A percentile compares a stretch with the other conserved stretches of the same genome.
Evolutionary conservation across 2,888 invertebrate genomes (phyloP).

Genomic region (Luperina testacea): DNA sequence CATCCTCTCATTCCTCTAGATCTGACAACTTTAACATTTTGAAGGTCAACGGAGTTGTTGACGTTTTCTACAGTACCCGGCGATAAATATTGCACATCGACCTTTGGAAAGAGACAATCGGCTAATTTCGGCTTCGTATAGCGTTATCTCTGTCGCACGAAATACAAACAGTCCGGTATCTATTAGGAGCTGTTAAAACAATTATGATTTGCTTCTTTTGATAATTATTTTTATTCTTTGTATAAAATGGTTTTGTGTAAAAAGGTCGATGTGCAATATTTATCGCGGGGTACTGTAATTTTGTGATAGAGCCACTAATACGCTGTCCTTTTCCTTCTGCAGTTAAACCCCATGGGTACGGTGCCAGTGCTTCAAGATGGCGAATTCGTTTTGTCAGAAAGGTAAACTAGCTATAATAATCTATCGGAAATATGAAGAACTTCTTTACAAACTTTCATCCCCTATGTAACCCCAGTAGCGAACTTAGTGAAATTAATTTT

Average conservation of each 20-base stretch:
- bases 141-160: no score
- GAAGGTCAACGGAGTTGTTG: neutral
- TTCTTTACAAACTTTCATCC: neutral
- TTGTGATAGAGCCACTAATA: neutral
- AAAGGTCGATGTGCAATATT: no score
- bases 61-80: no score
- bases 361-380: conserved; percentile 72
- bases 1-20: neutral
- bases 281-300: no score
- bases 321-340: conserved; percentile 43
- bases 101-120: no score
- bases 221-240: no score
- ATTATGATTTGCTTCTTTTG: no score
- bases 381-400: conserved; percentile 70
- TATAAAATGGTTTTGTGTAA: no score
- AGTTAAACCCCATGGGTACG: conserved; percentile 75
- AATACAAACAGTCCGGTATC: no score
- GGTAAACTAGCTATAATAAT: conserved; percentile 54
- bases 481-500: neutral
- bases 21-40: neutral
- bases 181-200: no score
- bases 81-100: no score
- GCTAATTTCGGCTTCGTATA: no score
- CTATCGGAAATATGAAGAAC: neutral
- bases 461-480: neutral